Conservation (phyloP, 2,797 vertebrate genomes). For the Valencia hispanica region DNA sequence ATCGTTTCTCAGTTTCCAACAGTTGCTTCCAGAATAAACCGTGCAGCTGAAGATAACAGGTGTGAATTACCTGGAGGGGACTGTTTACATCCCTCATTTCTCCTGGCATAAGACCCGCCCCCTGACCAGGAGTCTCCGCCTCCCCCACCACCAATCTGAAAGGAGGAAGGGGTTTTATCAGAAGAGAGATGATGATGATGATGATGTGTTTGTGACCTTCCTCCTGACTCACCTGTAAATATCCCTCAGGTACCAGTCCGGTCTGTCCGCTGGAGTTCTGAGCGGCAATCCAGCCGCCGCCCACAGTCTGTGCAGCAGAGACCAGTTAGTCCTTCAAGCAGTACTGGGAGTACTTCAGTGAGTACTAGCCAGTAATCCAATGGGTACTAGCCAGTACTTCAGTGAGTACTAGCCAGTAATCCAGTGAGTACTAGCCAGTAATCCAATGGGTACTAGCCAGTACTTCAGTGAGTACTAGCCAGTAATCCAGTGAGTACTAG, state of each 20-base stretch:
- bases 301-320: conserved; percentile 79
- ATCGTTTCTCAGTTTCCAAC: background rate
- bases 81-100: conserved; percentile 7
- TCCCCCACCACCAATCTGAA: conserved; percentile 18
- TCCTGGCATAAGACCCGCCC: conserved; percentile 3
- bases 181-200: background rate
- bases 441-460: too few relatives aligned
- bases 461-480: background rate
- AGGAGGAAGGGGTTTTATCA: background rate
- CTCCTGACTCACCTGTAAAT: conserved; percentile 82
- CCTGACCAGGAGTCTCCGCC: conserved; percentile 10
- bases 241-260: conserved; percentile 89
- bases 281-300: conserved; percentile 90
- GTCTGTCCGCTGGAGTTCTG: conserved; percentile 84
- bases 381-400: conserved; percentile 71
- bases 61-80: conserved; percentile 19
- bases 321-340: background rate
- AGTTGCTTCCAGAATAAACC: background rate
- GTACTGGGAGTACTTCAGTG: conserved; percentile 57
- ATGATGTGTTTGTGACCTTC: background rate
- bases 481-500: conserved; percentile 57
- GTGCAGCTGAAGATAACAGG: background rate
- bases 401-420: background rate
- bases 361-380: too few relatives aligned
- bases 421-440: background rate